Conservation (phyloP, 2,113 vertebrate species). For the Hippocampus abdominalis region DNA sequence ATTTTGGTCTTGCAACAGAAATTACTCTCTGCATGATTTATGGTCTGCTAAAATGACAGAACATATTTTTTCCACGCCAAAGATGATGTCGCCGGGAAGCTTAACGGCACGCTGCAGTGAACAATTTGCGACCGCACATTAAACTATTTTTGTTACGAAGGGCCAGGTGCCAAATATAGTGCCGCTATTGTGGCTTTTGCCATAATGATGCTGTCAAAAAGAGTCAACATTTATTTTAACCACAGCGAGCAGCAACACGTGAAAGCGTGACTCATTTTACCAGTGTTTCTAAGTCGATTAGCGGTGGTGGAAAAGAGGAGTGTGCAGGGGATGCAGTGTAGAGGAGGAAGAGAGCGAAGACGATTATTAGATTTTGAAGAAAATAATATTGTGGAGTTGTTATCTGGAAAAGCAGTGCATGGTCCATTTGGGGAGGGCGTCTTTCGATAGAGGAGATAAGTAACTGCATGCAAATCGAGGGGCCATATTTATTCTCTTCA, state of each 20-base stretch:
- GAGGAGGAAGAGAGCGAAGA: not conserved
- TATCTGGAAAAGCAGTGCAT: not conserved
- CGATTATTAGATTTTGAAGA: not conserved
- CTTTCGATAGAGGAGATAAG: not conserved
- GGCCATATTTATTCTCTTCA: not conserved
- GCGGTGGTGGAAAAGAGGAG: not conserved
- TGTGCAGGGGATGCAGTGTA: not conserved
- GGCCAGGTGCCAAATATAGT: not conserved
- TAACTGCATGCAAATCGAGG: not conserved
- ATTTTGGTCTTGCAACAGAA: not conserved
- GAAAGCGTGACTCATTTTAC: slow-evolving; percentile 8
- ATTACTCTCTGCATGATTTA: slow-evolving; percentile 1
- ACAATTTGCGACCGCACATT: slow-evolving; percentile 5
- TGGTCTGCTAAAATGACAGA: slow-evolving; percentile 5
- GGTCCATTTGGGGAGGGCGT: not conserved
- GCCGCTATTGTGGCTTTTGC: not conserved
- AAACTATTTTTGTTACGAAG: not conserved
- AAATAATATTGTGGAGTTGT: not conserved
- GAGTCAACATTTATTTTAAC: slow-evolving; percentile 7
- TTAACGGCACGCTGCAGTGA: slow-evolving; percentile 6
- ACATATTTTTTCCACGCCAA: not conserved
- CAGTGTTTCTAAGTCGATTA: slow-evolving; percentile 7
- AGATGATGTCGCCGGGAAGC: slow-evolving; percentile 6
- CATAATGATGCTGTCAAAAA: not conserved
- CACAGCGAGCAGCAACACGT: not conserved